Base-by-base conservation (phyloP, 2,888 invertebrate species). In the Odontocerum albicorne region DNA sequence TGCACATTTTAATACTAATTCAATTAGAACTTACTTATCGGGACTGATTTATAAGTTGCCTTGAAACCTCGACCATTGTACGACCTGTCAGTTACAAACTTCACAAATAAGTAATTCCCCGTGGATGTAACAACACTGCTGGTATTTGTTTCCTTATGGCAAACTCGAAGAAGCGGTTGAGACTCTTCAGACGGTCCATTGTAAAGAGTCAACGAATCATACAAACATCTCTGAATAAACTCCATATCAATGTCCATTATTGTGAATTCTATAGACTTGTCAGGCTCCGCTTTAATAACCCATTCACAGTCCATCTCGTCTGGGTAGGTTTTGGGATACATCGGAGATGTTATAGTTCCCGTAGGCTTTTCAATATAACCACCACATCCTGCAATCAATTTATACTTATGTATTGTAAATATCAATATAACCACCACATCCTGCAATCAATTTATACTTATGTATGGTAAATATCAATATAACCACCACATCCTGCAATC, bases 281-380 rank as follows among this genome's bases (percentile, higher is more conserved):
- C 89, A n/a, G 74, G 67, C 7, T 80, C 74, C 0, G 84, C 83
- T 61, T 82, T 81, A 57, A 95, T 87, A 7, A 82, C 68, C 94
- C 94, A 95, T 62, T 87, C 80, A 67, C 95, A 95, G 59, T 78
- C 72, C 55, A 81, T 65, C 66, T 81, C 72, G 8, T 67, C 64
- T 0, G 81, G 78, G 66, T 87, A 86, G 4, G 71, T 66, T 7
- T 73, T 66, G 2, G 86, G 88, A 67, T 82, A 84, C 62, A 80
- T 82, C 1, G 88, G 87, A 6, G 89, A 83, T 0, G 72, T 71
- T 46, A 95, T 74, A 4, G 64, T 61, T 0, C 85, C 88, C 6
- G 36, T 64, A 0, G 72, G 68, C 63, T 77, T 80, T 40, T 72
- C 80, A 22, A 90, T 70, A 46, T 79, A 71, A 3, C 85, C 87